Conservation (phyloP, 2,888 invertebrate genomes). For the Drosophila macrospina region DNA sequence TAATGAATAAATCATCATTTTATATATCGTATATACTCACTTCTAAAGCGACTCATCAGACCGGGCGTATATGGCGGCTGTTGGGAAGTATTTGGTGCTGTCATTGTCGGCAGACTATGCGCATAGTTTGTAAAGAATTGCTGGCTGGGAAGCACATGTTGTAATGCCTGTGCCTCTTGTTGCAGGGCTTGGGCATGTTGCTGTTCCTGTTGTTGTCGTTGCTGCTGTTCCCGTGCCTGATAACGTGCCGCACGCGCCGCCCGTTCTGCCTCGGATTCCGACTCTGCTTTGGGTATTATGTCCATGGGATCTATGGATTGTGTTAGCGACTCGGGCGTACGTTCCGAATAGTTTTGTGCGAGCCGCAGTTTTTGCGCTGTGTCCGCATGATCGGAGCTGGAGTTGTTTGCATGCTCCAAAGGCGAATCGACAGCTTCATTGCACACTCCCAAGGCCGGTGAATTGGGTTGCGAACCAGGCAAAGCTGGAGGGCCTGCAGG, state of each 20-base stretch:
- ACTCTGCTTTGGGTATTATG: conserved; percentile 81
- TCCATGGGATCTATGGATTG: conserved; percentile 83
- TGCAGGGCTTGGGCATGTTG: conserved; percentile 47
- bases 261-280: conserved; percentile 72
- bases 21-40: conserved; percentile 48
- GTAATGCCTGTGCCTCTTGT: conserved; percentile 54
- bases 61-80: conserved; percentile 78
- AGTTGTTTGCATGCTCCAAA: conserved; percentile 68
- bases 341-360: conserved; percentile 61
- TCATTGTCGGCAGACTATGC: conserved; percentile 65
- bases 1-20: neutral
- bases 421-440: conserved; percentile 68
- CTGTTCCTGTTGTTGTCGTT: conserved; percentile 61
- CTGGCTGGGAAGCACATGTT: conserved; percentile 61
- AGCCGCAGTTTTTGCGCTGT: conserved; percentile 60
- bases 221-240: conserved; percentile 65
- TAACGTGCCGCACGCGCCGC: conserved; percentile 58
- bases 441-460: conserved; percentile 61
- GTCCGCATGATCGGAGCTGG: conserved; percentile 66
- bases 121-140: conserved; percentile 70
- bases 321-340: conserved; percentile 77
- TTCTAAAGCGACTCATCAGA: conserved; percentile 79
- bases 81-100: conserved; percentile 65
- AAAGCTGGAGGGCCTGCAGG: conserved; percentile 20
- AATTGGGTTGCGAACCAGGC: conserved; percentile 58